Base-by-base conservation (phyloP, 2,113 vertebrate species). In the Sapajus apella region DNA sequence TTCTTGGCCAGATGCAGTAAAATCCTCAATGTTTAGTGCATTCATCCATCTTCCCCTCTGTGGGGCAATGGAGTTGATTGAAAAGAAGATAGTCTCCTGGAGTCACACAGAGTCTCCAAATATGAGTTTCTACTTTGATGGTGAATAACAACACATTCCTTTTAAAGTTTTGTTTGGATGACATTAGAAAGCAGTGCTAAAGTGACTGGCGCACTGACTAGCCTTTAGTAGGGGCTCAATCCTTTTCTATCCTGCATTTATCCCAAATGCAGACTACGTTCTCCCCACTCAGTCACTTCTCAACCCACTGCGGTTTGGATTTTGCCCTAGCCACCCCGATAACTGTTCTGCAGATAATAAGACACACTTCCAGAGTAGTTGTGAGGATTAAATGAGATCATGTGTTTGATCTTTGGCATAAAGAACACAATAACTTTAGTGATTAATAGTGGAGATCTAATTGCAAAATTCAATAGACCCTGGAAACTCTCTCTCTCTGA, bases 341-440 rank as follows among this genome's bases (percentile, higher is more conserved):
- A 87, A 85, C 76, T 56, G 6, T 97, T 72, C 75, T 95, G 73
- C 37, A 92, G 96, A 95, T 93, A 95, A 66, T 86, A 84, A 77
- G 68, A 86, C n/a, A 30, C 1, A 93, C 55, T 97, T 84, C 40
- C 10, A 52, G 89, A 45, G 25, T 37, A 10, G 73, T 23, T 25
- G 6, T 27, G 61, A 83, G 58, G 23, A 50, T 91, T 88, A 84
- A 55, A 10, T 80, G 82, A 95, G 89, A 80, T 94, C 56, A 8
- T 56, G 70, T 75, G 77, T 90, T 80, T 95, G 92, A 98, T 94
- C 93, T 92, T 70, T 95, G 94, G 87, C 96, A 86, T 12, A 81
- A 84, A 91, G 52, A 96, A 90, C 55, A 90, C 91, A 96, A 90
- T 90, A 95, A 94, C 93, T 90, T 97, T 96, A 95, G 95, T 96